Percentiles rank a stretch among this genome's conserved stretches.
Conservation (phyloP, 2,113 vertebrate species). For the Anseranas semipalmata region DNA sequence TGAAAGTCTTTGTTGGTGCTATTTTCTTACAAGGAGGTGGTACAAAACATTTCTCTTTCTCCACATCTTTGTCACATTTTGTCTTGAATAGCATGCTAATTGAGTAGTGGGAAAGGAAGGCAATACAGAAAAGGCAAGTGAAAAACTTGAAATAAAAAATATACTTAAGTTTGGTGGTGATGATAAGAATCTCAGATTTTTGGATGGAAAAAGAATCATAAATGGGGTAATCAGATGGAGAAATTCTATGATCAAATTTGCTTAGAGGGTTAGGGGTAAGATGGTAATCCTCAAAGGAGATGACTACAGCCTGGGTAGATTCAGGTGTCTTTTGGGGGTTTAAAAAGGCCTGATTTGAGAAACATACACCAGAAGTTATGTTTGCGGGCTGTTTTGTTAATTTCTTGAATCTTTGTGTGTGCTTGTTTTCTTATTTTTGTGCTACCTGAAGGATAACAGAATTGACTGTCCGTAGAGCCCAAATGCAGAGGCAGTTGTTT, state of each 20-base stretch:
- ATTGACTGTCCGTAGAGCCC: not conserved
- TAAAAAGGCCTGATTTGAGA: not conserved
- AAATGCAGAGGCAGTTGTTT: not conserved
- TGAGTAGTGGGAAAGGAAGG: not conserved
- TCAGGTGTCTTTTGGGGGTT: not conserved
- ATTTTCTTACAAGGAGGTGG: not conserved
- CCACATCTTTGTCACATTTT: not conserved
- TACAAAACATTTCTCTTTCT: not conserved
- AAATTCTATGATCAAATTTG: not conserved
- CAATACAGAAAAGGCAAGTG: not conserved
- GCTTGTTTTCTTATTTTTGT: not conserved
- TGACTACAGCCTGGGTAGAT: not conserved
- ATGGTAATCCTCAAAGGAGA: not conserved
- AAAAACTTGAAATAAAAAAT: not conserved
- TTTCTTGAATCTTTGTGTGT: not conserved
- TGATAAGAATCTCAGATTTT: not conserved
- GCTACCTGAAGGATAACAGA: not conserved
- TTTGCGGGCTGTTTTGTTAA: not conserved
- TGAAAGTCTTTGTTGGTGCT: not conserved
- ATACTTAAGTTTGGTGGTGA: not conserved
- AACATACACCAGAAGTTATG: not conserved
- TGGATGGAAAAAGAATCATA: not conserved
- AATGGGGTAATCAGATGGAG: not conserved
- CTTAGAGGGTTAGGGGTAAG: not conserved
- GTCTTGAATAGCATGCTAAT: not conserved